phyloP scores from a whole-genome alignment of 2,888 invertebrate genomes.

The Eutolmus rufibarbis region DNA sequence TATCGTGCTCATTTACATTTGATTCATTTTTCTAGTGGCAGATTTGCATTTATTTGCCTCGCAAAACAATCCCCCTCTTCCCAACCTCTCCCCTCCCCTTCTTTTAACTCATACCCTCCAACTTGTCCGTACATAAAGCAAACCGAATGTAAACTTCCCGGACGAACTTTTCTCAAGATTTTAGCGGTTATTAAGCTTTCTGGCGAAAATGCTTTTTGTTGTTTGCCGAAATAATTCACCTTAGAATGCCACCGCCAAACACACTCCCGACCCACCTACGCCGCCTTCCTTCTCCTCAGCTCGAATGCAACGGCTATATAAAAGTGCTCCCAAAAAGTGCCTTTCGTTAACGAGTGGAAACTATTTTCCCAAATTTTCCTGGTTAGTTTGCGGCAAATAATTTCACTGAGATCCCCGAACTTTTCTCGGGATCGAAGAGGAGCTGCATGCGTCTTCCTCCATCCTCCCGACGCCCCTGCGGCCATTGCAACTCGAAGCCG shows the following conservation, averaged over 20 bases:
- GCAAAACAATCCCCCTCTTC: background rate
- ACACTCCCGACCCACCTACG: background rate
- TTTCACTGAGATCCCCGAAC: background rate
- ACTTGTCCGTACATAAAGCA: background rate
- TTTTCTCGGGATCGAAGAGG: background rate
- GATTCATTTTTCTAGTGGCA: background rate
- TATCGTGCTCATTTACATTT: background rate
- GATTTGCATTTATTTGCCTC: background rate
- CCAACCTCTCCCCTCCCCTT: too few species aligned
- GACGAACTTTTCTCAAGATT: background rate
- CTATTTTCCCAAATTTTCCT: background rate
- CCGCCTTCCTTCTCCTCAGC: too few species aligned
- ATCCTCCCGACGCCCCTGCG: background rate
- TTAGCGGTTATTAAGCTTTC: background rate
- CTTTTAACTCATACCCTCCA: background rate
- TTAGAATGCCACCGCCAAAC: background rate
- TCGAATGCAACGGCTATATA: background rate
- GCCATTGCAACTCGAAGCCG: background rate
- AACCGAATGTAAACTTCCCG: background rate
- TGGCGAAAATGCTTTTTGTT: conserved; percentile 1
- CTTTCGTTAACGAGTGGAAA: background rate
- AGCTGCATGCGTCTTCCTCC: background rate
- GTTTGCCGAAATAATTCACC: conserved; percentile 6
- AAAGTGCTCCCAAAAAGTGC: background rate
- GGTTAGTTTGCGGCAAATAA: background rate